Conservation (phyloP, 2,113 vertebrate genomes). For the Mesocricetus auratus region DNA sequence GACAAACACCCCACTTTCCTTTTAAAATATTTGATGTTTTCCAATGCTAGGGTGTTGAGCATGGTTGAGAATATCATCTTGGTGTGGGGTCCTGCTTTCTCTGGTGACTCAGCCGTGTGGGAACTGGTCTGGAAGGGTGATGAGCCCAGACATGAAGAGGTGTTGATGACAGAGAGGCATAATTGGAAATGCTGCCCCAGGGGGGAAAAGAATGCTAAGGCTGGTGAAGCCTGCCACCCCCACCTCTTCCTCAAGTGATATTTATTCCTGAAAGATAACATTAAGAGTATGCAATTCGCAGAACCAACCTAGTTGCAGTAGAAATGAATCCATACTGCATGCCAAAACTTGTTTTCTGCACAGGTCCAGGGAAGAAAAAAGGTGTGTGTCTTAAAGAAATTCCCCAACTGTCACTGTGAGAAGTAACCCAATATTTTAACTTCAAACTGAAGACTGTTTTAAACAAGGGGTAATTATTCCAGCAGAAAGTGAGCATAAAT, state of each 20-base stretch:
- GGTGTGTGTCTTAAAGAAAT: conserved; percentile 39
- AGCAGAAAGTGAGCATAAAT: conserved; percentile 72
- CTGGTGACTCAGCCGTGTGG: background rate
- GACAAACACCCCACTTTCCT: background rate
- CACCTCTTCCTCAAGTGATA: background rate
- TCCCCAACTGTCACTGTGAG: conserved; percentile 69
- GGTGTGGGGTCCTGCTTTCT: conserved; percentile 64
- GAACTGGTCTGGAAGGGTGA: conserved; percentile 10
- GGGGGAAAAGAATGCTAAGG: conserved; percentile 33
- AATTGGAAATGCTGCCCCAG: conserved; percentile 50
- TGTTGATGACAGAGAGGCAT: conserved; percentile 24
- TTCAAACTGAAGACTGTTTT: conserved; percentile 71
- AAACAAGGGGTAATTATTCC: conserved; percentile 83
- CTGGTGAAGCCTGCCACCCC: background rate
- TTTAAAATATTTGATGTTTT: background rate
- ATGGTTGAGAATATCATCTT: background rate
- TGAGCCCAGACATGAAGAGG: conserved; percentile 59
- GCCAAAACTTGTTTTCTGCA: background rate
- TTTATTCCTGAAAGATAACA: conserved; percentile 66
- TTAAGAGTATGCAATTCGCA: conserved; percentile 7
- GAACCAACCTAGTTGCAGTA: conserved; percentile 27
- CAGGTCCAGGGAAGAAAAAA: conserved; percentile 65
- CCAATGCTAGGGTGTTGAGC: background rate
- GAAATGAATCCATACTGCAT: background rate
- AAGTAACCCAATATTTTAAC: conserved; percentile 80